Conservation (phyloP, 92 coral and sea anemone genomes). For the Zoanthus sansibaricus region DNA sequence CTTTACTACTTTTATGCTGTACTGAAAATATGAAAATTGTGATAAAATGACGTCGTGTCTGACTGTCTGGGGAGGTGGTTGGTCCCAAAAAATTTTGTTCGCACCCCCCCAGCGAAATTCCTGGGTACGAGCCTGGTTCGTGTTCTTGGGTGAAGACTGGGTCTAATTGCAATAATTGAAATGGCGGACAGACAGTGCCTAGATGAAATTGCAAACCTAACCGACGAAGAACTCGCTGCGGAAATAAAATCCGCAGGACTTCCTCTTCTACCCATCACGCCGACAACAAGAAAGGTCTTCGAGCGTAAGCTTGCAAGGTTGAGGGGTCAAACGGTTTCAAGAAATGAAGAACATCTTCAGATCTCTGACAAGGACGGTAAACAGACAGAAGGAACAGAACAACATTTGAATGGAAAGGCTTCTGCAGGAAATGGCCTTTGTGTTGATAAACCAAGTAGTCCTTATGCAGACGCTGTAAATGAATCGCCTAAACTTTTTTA, state of each 20-base stretch:
- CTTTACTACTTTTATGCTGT: too few relatives aligned
- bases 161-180: slow-evolving; percentile 42
- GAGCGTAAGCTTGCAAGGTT: slow-evolving; percentile 81
- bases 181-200: slow-evolving; percentile 76
- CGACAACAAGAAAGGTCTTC: slow-evolving; percentile 82
- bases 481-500: slow-evolving; percentile 68
- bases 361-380: neutral
- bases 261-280: slow-evolving; percentile 80
- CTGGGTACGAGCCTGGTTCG: too few relatives aligned
- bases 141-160: neutral
- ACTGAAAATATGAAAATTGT: too few relatives aligned
- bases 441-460: neutral
- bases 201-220: slow-evolving; percentile 53
- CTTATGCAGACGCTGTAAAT: neutral
- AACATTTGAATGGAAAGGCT: neutral
- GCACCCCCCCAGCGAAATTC: too few relatives aligned
- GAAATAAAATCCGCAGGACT: slow-evolving; percentile 75
- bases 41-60: too few relatives aligned
- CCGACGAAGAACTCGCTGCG: slow-evolving; percentile 75
- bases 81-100: too few relatives aligned
- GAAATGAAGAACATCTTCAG: neutral
- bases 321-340: slow-evolving; percentile 53
- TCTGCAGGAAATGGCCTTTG: neutral
- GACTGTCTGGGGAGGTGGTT: too few relatives aligned
- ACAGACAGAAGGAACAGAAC: neutral